phyloP scores from a whole-genome alignment of 2,888 invertebrate genomes.

The Ectobius pallidus region DNA sequence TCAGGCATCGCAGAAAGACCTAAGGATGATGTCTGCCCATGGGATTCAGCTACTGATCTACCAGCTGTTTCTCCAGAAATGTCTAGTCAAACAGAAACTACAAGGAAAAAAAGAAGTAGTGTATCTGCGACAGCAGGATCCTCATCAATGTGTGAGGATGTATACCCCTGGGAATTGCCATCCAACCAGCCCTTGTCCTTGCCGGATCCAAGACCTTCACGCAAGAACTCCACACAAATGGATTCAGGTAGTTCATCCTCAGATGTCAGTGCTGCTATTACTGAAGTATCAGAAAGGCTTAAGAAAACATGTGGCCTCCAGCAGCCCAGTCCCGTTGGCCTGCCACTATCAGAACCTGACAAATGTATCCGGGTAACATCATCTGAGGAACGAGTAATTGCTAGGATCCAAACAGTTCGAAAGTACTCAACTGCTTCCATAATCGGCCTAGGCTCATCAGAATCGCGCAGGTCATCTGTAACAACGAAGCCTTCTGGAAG shows the following conservation, averaged over 20 bases:
- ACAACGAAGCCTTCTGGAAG: slow-evolving; percentile 46
- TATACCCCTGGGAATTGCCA: slow-evolving; percentile 13
- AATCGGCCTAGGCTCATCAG: slow-evolving; percentile 31
- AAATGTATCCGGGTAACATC: slow-evolving; percentile 54
- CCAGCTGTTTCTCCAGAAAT: slow-evolving; percentile 39
- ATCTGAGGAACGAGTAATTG: slow-evolving; percentile 41
- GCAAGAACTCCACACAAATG: slow-evolving; percentile 70
- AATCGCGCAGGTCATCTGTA: slow-evolving; percentile 55
- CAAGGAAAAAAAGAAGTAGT: slow-evolving; percentile 12
- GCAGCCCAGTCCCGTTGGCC: slow-evolving; percentile 51
- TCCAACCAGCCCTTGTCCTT: slow-evolving; percentile 19
- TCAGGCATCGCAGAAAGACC: slow-evolving; percentile 33
- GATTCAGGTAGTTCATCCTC: slow-evolving; percentile 79
- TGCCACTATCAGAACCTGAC: slow-evolving; percentile 50
- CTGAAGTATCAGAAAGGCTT: slow-evolving; percentile 64
- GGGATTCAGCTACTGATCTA: slow-evolving; percentile 44
- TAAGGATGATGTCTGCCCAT: slow-evolving; percentile 47
- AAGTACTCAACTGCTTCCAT: slow-evolving; percentile 52
- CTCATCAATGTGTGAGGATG: slow-evolving; percentile 18
- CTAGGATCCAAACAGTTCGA: slow-evolving; percentile 47
- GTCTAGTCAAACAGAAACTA: slow-evolving; percentile 18
- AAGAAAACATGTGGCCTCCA: slow-evolving; percentile 67
- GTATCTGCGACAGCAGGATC: slow-evolving; percentile 20
- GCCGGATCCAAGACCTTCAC: slow-evolving; percentile 48
- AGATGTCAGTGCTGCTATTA: slow-evolving; percentile 67